A percentile compares a stretch with the other conserved stretches of the same genome.
Conservation (phyloP, 1,140 invertebrate species). For the Elymnias hypermnestra region DNA sequence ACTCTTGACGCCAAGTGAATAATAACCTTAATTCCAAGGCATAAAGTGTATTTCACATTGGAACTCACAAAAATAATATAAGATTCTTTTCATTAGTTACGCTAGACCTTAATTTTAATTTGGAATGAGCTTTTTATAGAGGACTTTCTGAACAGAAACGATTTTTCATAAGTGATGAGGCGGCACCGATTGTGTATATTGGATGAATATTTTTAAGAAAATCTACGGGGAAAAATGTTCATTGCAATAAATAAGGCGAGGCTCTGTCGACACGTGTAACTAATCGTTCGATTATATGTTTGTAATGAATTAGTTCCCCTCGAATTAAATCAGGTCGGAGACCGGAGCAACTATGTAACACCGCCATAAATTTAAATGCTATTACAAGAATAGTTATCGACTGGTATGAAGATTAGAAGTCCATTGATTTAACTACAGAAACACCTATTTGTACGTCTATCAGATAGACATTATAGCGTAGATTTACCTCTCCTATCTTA, state of each 20-base stretch:
- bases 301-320: conserved; percentile 46
- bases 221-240: conserved; percentile 57
- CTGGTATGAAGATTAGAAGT: conserved; percentile 5
- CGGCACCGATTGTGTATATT: conserved; percentile 68
- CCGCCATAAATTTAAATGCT: conserved; percentile 25
- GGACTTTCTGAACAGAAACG: conserved; percentile 61
- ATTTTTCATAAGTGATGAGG: conserved; percentile 74
- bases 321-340: conserved; percentile 41
- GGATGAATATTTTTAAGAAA: conserved; percentile 73
- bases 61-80: conserved; percentile 31
- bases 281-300: conserved; percentile 61
- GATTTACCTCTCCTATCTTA: no score
- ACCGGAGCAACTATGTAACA: conserved; percentile 30
- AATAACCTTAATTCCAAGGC: conserved; percentile 13
- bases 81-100: conserved; percentile 64
- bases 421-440: conserved; percentile 5
- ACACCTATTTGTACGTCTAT: conserved; percentile 3
- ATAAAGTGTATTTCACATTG: conserved; percentile 31
- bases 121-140: conserved; percentile 74
- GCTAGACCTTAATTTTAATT: conserved; percentile 75
- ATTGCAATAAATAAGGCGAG: conserved; percentile 57
- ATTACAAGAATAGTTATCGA: conserved; percentile 11
- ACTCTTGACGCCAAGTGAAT: conserved; percentile 22
- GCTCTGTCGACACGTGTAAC: conserved; percentile 59
- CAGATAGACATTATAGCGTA: background rate